Percentiles rank a stretch among this genome's conserved stretches.
Conservation (phyloP, 2,888 invertebrate genomes). For the Atethmia centrago region DNA sequence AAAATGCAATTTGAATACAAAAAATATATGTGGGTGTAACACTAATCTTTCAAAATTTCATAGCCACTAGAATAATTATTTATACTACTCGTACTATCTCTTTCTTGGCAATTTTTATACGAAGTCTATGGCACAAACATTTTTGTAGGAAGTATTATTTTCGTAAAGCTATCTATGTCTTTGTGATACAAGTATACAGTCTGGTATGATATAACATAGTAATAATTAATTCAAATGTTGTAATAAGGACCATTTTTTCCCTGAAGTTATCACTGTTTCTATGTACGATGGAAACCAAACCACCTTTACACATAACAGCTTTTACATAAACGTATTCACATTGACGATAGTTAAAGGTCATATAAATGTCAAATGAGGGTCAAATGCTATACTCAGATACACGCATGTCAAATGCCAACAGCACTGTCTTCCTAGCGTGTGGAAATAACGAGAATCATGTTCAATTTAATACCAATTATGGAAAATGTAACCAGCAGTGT, state of each 20-base stretch:
- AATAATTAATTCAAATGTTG: too few relatives aligned
- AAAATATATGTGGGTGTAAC: not conserved
- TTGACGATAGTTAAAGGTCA: slow-evolving; percentile 68
- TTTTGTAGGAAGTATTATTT: too few relatives aligned
- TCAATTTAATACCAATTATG: slow-evolving; percentile 43
- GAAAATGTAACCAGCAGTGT: slow-evolving; percentile 16
- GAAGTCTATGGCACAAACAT: too few relatives aligned
- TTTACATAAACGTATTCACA: slow-evolving; percentile 53
- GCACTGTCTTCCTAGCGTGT: slow-evolving; percentile 31
- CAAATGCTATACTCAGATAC: slow-evolving; percentile 50
- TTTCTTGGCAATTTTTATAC: not conserved
- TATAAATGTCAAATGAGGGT: slow-evolving; percentile 70
- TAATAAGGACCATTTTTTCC: not conserved
- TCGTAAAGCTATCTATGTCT: too few relatives aligned
- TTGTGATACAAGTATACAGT: too few relatives aligned
- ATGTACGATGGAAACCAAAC: slow-evolving; percentile 28
- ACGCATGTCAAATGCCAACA: slow-evolving; percentile 55
- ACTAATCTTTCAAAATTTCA: not conserved
- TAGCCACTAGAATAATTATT: not conserved
- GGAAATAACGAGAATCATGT: slow-evolving; percentile 45
- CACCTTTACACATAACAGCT: slow-evolving; percentile 54
- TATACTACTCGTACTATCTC: not conserved
- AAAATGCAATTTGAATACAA: not conserved
- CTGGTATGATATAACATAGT: too few relatives aligned
- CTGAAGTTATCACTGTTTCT: not conserved